Percentiles rank a stretch among this genome's conserved stretches.
Conservation (phyloP, 2,888 invertebrate genomes). For the Drosophila gaucha region DNA sequence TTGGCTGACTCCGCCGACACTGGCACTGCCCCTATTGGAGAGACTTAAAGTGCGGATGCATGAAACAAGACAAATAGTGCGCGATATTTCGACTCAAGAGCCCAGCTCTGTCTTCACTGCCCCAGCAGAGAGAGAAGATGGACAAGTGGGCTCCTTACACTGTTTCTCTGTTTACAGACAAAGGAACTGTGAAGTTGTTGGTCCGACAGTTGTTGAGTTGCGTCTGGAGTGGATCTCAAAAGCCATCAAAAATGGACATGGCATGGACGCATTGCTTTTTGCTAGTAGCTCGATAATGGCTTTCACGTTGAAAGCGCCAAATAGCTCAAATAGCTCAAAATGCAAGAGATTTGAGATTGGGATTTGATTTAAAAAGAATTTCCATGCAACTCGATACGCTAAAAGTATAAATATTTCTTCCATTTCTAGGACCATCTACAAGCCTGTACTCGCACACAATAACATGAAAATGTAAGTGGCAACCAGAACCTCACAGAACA, state of each 20-base stretch:
- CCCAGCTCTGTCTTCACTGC: constrained; percentile 2
- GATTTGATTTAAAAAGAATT: neutral
- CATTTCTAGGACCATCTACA: constrained; percentile 11
- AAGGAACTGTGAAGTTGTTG: constrained; percentile 72
- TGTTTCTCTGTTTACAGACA: constrained; percentile 70
- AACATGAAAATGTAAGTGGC: constrained; percentile 22
- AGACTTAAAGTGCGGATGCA: constrained; percentile 44
- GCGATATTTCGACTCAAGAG: constrained; percentile 63
- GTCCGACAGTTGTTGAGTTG: constrained; percentile 70
- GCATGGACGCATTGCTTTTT: constrained; percentile 39
- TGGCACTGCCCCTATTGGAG: neutral
- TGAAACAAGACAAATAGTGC: constrained; percentile 64
- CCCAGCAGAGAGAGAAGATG: neutral
- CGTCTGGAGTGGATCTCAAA: constrained; percentile 41
- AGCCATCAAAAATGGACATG: constrained; percentile 42
- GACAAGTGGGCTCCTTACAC: constrained; percentile 45
- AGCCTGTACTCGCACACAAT: neutral
- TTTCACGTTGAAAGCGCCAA: neutral
- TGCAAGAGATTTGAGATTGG: neutral
- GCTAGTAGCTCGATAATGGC: constrained; percentile 8
- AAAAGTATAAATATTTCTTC: neutral
- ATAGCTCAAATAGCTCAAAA: neutral
- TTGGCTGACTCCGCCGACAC: neutral
- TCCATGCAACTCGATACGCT: neutral
- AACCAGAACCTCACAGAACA: constrained; percentile 29